Evolutionary conservation across 2,113 vertebrate species (phyloP).

Genomic region (Notothenia coriiceps): DNA sequence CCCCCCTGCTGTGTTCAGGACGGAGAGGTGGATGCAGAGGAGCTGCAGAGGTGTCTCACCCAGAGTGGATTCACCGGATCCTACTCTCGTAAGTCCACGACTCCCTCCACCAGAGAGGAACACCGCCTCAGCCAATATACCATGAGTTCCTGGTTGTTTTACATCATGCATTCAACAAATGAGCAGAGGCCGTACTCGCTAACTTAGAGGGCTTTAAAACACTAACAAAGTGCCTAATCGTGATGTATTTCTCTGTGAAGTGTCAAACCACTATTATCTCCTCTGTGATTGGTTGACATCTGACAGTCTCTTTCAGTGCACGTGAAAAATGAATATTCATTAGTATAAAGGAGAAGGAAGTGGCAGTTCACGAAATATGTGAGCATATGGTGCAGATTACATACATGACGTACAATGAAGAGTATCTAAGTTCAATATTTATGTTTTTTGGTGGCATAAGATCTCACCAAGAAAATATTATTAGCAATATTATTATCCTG

Average conservation of each 20-base stretch:
- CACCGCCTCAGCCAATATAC: too few relatives aligned
- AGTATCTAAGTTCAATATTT: too few relatives aligned
- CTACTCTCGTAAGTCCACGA: slow-evolving; percentile 85
- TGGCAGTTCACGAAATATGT: background rate
- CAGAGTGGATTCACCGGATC: slow-evolving; percentile 88
- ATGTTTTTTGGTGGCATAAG: too few relatives aligned
- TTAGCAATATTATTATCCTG: too few relatives aligned
- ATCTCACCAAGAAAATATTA: too few relatives aligned
- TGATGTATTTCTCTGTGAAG: background rate
- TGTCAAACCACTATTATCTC: background rate
- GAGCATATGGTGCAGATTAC: background rate
- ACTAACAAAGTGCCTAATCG: too few relatives aligned
- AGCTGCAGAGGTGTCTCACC: slow-evolving; percentile 91
- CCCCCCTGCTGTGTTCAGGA: slow-evolving; percentile 75
- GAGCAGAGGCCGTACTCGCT: too few relatives aligned
- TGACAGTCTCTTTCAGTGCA: too few relatives aligned
- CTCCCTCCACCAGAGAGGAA: background rate
- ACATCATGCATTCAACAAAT: too few relatives aligned
- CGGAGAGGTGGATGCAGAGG: slow-evolving; percentile 90
- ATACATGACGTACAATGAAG: too few relatives aligned
- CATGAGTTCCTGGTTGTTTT: too few relatives aligned
- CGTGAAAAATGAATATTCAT: background rate
- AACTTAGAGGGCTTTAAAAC: too few relatives aligned
- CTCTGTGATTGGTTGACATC: background rate
- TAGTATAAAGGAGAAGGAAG: background rate